Evolutionary conservation across 1,140 invertebrate genomes (phyloP), one percentile per base, ranked within the genome.

Genomic region (Eumaeus atala): DNA sequence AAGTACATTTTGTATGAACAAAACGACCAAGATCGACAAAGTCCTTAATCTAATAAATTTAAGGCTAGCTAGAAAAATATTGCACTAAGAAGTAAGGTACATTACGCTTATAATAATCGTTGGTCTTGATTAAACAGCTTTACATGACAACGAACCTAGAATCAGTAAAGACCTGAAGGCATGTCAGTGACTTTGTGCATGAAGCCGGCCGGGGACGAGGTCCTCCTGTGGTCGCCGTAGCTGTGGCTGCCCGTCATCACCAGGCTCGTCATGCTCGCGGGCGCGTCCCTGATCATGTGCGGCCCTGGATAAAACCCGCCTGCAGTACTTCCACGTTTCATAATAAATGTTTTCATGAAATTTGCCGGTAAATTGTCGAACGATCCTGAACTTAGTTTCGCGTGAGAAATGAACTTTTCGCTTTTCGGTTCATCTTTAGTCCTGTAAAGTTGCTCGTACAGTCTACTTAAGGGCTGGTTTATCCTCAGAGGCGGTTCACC

Each of bases 121-220:
- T 84, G 81, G 81, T 86, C 72, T 75, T 72, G 56, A 77, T 72
- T 16, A 17, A 16, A 44, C 40, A 16, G 6, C 6, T 28, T 28
- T 28, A 3, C 17, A 44, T 14, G 14, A 14, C 9, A 44, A 35
- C 48, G 28, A 50, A 50, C 48, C 33, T 50, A 0, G 36, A 42
- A 49, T 65, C 76, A 93, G 84, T 93, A 93, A 56, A 93, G 83
- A 56, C 92, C 92, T 18, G 92, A 93, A 52, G 92, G 91, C 71
- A 93, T 89, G 72, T 93, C 92, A 1, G 92, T 91, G 11, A 93
- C 79, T 85, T 92, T 93, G 18, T 89, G 88, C 9, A 74, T 49
- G 18, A 71, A 77, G 49, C 75, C 77, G 9, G 82, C 77, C 1
- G 81, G 81, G 3, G 79, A 86, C 5, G 80, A 54, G 6, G 77